A percentile compares a stretch with the other conserved stretches of the same genome.
Evolutionary conservation across 2,888 invertebrate species (phyloP).

Genomic region (Iselma pallidipennis): DNA sequence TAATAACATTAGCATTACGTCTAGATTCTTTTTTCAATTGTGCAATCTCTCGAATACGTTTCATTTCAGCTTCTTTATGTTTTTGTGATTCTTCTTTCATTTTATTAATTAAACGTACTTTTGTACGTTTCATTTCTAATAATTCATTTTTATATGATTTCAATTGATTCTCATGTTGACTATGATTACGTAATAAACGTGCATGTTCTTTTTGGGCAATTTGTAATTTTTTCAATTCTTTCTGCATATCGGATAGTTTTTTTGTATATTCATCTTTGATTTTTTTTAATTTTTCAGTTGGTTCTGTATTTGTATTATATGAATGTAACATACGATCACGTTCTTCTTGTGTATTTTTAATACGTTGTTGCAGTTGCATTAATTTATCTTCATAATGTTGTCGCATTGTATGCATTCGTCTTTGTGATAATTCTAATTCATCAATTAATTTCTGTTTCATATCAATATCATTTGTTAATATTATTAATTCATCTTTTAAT

Average conservation of each 20-base stretch:
- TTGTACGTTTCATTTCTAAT: slow-evolving; percentile 79
- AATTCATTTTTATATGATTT: slow-evolving; percentile 73
- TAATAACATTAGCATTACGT: slow-evolving; percentile 84
- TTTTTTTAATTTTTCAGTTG: slow-evolving; percentile 76
- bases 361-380: slow-evolving; percentile 78
- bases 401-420: slow-evolving; percentile 80
- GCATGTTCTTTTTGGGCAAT: slow-evolving; percentile 88
- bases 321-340: slow-evolving; percentile 81
- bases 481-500: slow-evolving; percentile 81
- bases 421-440: slow-evolving; percentile 88
- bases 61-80: slow-evolving; percentile 81
- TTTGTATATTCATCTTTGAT: slow-evolving; percentile 89
- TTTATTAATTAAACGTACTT: slow-evolving; percentile 86
- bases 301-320: slow-evolving; percentile 56
- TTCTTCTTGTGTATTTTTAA: slow-evolving; percentile 87
- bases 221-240: slow-evolving; percentile 82
- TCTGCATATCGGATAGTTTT: slow-evolving; percentile 80
- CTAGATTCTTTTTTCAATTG: slow-evolving; percentile 89
- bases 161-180: slow-evolving; percentile 75
- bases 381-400: slow-evolving; percentile 93
- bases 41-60: slow-evolving; percentile 82
- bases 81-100: slow-evolving; percentile 90
- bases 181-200: slow-evolving; percentile 79
- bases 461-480: slow-evolving; percentile 90
- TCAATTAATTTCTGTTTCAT: slow-evolving; percentile 94